Evolutionary conservation across 1,140 invertebrate species (phyloP).

Genomic region (Magallana gigas): DNA sequence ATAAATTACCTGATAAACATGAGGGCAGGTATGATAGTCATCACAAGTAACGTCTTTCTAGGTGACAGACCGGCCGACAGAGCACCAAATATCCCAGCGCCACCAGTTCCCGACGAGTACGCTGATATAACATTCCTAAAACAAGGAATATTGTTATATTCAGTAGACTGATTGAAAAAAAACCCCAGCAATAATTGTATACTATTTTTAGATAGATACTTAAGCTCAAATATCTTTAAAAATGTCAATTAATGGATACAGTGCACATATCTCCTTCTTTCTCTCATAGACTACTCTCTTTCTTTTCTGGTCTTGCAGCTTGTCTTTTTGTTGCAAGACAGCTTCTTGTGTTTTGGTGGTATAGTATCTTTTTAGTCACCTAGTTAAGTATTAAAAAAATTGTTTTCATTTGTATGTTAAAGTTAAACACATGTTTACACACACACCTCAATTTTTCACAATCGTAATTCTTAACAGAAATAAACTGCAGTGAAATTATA

Average conservation of each 20-base stretch:
- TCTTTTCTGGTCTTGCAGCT: background rate
- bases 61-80: slow-evolving; percentile 82
- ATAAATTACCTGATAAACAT: slow-evolving; percentile 81
- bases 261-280: background rate
- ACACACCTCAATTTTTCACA: too few species aligned
- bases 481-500: too few species aligned
- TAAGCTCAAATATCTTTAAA: too few species aligned
- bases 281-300: slow-evolving; percentile 4
- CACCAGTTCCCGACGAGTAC: slow-evolving; percentile 91
- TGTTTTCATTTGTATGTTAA: too few species aligned
- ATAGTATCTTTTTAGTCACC: too few species aligned
- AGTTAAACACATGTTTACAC: too few species aligned
- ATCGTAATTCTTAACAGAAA: too few species aligned
- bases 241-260: background rate
- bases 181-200: too few species aligned
- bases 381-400: too few species aligned
- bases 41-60: slow-evolving; percentile 85
- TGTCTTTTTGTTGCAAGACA: background rate
- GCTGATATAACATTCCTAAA: slow-evolving; percentile 87
- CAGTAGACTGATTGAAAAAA: too few species aligned
- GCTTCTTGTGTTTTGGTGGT: background rate
- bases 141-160: slow-evolving; percentile 46
- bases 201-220: too few species aligned
- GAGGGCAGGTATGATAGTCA: slow-evolving; percentile 86
- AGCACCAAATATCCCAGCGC: slow-evolving; percentile 89